Evolutionary conservation across 2,888 invertebrate genomes (phyloP), one percentile per base, ranked within the genome.

Genomic region (Eupeodes luniger): DNA sequence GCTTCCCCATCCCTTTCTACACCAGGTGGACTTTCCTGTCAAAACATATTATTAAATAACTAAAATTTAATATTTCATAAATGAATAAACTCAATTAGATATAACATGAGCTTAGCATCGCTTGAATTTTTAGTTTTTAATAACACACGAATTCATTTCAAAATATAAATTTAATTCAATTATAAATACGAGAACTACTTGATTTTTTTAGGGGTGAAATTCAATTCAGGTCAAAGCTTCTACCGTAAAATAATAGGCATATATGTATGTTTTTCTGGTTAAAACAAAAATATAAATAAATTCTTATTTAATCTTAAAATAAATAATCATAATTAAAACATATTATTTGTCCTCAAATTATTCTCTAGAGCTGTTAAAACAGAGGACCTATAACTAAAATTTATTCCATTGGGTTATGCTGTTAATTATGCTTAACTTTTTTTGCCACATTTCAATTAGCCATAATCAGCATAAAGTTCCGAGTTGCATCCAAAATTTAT

Each of bases 391-490:
- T 19, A 53, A 55, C 2, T 51, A n/a, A 51, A 51, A 27, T n/a
- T 0, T 53, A n/a, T n/a, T 67, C 34, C 67, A 51, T 55, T 70
- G 53, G 55, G 59, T 7, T 16, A n/a, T 70, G 67, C 51, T 53
- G 67, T 51, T 51, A 49, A 66, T 51, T 27, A 16, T 19, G 6
- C 34, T 53, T 53, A 1, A 40, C 11, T 55, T 70, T 69, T 67
- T 76, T 51, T 19, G 19, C 44, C 59, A 66, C 75, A 47, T 81
- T 82, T 82, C 81, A 82, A 82, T 76, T 82, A 76, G 62, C 69
- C 47, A 36, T 64, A 70, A 82, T 69, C 76, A 69, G 61, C 53
- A 76, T 76, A 47, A 76, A 76, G 34, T 19, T 70, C 14, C 9
- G 55, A 55, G 5, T 49, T 55, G 67, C 81, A 40, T 55, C 14